Conservation (phyloP, 1,140 invertebrate species). For the Paracyclopina nana region DNA sequence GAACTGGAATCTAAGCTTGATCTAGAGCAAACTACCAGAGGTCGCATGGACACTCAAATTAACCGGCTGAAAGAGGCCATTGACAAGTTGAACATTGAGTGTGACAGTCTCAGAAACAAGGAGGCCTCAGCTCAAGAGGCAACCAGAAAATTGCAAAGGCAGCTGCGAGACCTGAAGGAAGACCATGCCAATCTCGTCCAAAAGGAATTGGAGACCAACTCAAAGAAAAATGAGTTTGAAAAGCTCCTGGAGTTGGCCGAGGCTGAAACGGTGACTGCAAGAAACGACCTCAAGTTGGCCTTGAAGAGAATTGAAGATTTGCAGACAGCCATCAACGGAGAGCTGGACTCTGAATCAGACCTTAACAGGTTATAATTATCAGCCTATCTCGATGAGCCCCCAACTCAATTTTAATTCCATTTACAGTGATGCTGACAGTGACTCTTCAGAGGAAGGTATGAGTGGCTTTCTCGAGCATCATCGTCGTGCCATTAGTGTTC, state of each 20-base stretch:
- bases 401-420: too few relatives aligned
- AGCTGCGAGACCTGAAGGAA: slow-evolving; percentile 46
- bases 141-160: slow-evolving; percentile 44
- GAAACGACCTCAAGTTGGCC: slow-evolving; percentile 51
- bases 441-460: slow-evolving; percentile 9
- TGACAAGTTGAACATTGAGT: slow-evolving; percentile 53
- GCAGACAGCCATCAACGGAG: slow-evolving; percentile 58
- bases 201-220: slow-evolving; percentile 46
- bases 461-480: slow-evolving; percentile 7
- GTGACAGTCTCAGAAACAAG: slow-evolving; percentile 40
- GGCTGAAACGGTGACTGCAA: slow-evolving; percentile 27
- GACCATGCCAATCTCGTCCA: slow-evolving; percentile 40
- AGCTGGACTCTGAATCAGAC: slow-evolving; percentile 17
- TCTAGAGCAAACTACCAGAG: slow-evolving; percentile 60
- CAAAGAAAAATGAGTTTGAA: slow-evolving; percentile 43
- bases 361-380: too few relatives aligned
- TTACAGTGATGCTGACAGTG: slow-evolving; percentile 11
- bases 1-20: slow-evolving; percentile 75
- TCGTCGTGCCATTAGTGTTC: too few relatives aligned
- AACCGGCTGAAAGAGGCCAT: slow-evolving; percentile 55
- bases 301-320: slow-evolving; percentile 62
- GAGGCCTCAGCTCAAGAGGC: slow-evolving; percentile 55
- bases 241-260: slow-evolving; percentile 36
- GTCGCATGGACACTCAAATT: slow-evolving; percentile 40
- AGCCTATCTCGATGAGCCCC: too few relatives aligned